Percentiles rank a stretch among this genome's conserved stretches.
Conservation (phyloP, 2,113 vertebrate species). For the Amphiprion percula region DNA sequence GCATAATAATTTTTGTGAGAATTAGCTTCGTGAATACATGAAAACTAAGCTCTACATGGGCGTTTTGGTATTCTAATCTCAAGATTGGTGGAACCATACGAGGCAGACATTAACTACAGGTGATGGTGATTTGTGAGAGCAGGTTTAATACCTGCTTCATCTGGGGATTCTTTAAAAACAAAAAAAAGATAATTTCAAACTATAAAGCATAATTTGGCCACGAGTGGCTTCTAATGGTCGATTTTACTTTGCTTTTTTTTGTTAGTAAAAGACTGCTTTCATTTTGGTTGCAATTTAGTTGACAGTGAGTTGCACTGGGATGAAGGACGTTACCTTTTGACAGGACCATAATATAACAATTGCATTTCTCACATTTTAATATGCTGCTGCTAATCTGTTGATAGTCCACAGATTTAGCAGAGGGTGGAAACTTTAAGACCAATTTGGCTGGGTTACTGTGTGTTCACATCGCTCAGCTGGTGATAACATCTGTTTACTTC, state of each 20-base stretch:
- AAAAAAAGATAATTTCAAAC: conserved; percentile 6
- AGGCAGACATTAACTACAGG: conserved; percentile 3
- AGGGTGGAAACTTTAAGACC: too few relatives aligned
- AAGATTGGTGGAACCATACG: conserved; percentile 5
- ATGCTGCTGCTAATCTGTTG: background rate
- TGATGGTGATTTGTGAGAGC: conserved; percentile 11
- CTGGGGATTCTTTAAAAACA: conserved; percentile 1
- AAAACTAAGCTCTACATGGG: conserved; percentile 46
- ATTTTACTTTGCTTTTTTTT: background rate
- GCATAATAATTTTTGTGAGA: conserved; percentile 79
- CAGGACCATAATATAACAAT: background rate
- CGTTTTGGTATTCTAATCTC: conserved; percentile 25
- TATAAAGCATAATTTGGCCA: background rate
- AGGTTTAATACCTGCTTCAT: conserved; percentile 2
- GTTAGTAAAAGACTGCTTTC: background rate
- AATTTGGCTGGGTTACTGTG: too few relatives aligned
- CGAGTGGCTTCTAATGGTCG: background rate
- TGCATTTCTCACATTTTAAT: background rate
- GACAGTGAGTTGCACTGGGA: background rate
- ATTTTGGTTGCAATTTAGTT: background rate
- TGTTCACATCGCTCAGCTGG: too few relatives aligned
- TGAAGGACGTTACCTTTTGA: background rate
- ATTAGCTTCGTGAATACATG: conserved; percentile 71
- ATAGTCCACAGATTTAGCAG: too few relatives aligned
- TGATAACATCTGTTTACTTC: too few relatives aligned